These are phyloP conservation scores for Notospermus geniculatus DNA, from an alignment of 1,140 invertebrate genomes.

Conservation along the genomic window DNA sequence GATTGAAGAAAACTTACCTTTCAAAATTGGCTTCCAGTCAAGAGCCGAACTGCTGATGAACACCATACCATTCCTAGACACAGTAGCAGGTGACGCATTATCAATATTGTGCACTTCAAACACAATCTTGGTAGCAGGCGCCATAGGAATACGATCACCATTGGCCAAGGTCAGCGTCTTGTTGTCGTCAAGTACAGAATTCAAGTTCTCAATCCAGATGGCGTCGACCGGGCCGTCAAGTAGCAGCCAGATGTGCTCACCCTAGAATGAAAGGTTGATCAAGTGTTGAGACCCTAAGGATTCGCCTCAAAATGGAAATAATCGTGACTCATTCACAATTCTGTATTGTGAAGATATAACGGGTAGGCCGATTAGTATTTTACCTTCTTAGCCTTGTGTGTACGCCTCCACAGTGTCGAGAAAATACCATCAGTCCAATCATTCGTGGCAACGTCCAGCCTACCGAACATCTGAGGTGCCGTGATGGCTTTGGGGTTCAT, in stretches of 20 bases:
- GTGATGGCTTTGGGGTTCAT: constrained; percentile 99
- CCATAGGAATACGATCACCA: constrained; percentile 91
- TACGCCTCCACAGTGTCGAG: constrained; percentile 92
- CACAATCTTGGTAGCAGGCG: constrained; percentile 88
- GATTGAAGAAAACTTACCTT: constrained; percentile 56
- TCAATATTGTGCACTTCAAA: constrained; percentile 95
- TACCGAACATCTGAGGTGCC: constrained; percentile 94
- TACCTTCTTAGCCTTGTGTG: constrained; percentile 82
- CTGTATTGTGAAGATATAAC: too few species aligned
- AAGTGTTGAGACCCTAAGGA: not conserved
- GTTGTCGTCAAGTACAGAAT: constrained; percentile 58
- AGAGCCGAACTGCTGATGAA: constrained; percentile 96
- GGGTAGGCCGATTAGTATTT: not conserved
- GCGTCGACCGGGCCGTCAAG: constrained; percentile 58
- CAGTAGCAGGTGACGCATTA: constrained; percentile 93
- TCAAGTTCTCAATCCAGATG: constrained; percentile 59
- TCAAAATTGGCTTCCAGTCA: constrained; percentile 81
- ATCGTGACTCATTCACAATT: not conserved
- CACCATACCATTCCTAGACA: constrained; percentile 92
- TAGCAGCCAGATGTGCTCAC: constrained; percentile 56
- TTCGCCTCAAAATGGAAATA: not conserved
- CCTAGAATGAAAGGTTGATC: constrained; percentile 27
- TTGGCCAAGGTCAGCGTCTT: constrained; percentile 87
- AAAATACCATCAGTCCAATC: constrained; percentile 99
- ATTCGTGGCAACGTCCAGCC: constrained; percentile 92